These are phyloP conservation scores for Spilarctia lutea DNA, from an alignment of 2,888 invertebrate species.

Conservation along the genomic window DNA sequence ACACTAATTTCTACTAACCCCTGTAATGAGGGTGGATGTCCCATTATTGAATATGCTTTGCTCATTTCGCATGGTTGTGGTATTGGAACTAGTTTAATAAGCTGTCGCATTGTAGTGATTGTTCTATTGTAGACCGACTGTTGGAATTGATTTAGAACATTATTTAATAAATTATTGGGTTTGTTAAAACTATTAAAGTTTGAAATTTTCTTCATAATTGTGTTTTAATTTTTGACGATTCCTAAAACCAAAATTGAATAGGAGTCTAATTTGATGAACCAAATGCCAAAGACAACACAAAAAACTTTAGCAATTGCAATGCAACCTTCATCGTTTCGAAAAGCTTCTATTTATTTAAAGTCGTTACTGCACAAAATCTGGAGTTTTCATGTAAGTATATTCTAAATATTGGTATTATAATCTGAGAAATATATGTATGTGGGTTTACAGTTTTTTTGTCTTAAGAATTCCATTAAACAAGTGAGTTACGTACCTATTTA, in stretches of 20 bases:
- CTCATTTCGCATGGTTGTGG: conserved; percentile 64
- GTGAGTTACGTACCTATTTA: not conserved
- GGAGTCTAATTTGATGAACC: not conserved
- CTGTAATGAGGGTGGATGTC: conserved; percentile 53
- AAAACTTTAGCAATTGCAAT: no score
- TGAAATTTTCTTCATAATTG: not conserved
- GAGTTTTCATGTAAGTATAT: not conserved
- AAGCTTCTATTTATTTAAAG: not conserved
- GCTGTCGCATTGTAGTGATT: conserved; percentile 25
- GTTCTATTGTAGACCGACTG: conserved; percentile 20
- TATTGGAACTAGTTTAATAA: conserved; percentile 57
- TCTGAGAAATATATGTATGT: no score
- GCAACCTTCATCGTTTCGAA: no score
- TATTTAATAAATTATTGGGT: not conserved
- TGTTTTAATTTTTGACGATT: not conserved
- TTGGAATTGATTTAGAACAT: conserved; percentile 6
- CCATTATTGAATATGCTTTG: conserved; percentile 61
- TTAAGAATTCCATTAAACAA: not conserved
- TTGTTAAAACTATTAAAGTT: not conserved
- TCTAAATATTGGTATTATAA: no score
- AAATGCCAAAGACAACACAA: not conserved
- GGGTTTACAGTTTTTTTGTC: not conserved
- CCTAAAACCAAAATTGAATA: not conserved
- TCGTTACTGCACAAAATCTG: not conserved
- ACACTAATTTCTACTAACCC: conserved; percentile 58